Base-by-base conservation (phyloP, 2,888 invertebrate species). In the Tyria jacobaeae region DNA sequence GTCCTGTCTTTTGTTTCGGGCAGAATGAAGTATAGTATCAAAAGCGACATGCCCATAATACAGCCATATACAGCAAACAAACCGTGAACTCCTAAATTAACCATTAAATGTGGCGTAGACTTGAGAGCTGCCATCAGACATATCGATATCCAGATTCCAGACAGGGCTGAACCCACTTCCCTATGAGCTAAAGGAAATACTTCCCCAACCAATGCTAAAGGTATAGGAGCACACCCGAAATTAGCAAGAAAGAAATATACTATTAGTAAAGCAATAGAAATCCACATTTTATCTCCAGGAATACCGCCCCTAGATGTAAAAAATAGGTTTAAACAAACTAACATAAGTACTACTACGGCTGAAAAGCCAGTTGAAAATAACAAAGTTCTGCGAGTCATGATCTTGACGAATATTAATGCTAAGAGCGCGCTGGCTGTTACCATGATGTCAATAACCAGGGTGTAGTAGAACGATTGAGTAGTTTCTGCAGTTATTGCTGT, bases 181-280 rank as follows among this genome's bases (percentile, higher is more conserved):
- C 86, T 84, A 57, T 90, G 87, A 0, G 76, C 82, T 47, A 91
- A 77, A 0, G 91, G 91, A 44, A 86, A 87, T 6, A 91, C 62
- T 70, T 91, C 91, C 0, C 91, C 91, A 31, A 89, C 62, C 15
- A 91, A 76, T 2, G 85, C 84, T 17, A 89, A 62, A 1, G 91
- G 86, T 57, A 91, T 88, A 0, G 88, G 83, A 7, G 88, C 84
- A 57, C 89, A 87, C 1, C 90, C 91, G 24, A 90, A 80, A 67
- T 90, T 91, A 0, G 79, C 79, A 21, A 89, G 62, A 21, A 89
- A 73, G 50, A 89, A 88, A 64, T 85, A 90, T 0, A 81, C 27
- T 0, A 80, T 75, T 25, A 89, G 87, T 14, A 90, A 51, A 0
- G 69, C 47, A 31, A 86, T 63, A 0, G 88, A 81, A 57, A 89